Evolutionary conservation across 1,140 invertebrate species (phyloP).

Genomic region (Drosophila sucinea): DNA sequence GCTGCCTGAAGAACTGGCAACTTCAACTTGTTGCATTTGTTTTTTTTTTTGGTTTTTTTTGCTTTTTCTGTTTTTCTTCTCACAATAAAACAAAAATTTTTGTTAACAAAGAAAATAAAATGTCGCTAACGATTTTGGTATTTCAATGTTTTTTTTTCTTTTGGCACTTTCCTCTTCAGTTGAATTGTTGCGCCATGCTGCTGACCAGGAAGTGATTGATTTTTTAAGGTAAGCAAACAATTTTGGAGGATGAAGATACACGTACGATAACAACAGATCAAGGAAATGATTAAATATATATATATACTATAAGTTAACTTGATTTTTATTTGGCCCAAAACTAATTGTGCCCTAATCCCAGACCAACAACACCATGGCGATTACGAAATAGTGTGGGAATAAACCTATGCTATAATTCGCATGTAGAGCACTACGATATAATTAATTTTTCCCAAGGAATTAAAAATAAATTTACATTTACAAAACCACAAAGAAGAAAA

Average conservation of each 20-base stretch:
- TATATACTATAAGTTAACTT: not conserved
- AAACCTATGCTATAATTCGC: slow-evolving; percentile 30
- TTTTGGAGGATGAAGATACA: not conserved
- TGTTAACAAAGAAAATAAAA: slow-evolving; percentile 54
- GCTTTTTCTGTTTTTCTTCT: slow-evolving; percentile 42
- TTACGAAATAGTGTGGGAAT: slow-evolving; percentile 72
- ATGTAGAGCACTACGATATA: slow-evolving; percentile 62
- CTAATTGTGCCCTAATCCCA: slow-evolving; percentile 4
- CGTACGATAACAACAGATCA: not conserved
- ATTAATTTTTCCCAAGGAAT: slow-evolving; percentile 71
- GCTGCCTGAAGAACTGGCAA: slow-evolving; percentile 8
- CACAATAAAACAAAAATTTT: slow-evolving; percentile 71
- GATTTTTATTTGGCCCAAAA: not conserved
- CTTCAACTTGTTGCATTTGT: slow-evolving; percentile 27
- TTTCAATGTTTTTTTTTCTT: slow-evolving; percentile 70
- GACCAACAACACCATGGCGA: slow-evolving; percentile 22
- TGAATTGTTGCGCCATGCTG: slow-evolving; percentile 36
- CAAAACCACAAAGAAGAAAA: slow-evolving; percentile 10
- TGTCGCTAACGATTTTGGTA: slow-evolving; percentile 77
- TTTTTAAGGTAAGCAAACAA: slow-evolving; percentile 35
- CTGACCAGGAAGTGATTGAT: slow-evolving; percentile 68
- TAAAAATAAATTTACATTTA: slow-evolving; percentile 41
- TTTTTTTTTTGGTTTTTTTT: slow-evolving; percentile 7
- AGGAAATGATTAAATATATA: slow-evolving; percentile 1
- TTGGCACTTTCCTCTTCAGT: slow-evolving; percentile 62